Conservation (phyloP, 2,888 invertebrate genomes). For the Aproaerema taeniolella region DNA sequence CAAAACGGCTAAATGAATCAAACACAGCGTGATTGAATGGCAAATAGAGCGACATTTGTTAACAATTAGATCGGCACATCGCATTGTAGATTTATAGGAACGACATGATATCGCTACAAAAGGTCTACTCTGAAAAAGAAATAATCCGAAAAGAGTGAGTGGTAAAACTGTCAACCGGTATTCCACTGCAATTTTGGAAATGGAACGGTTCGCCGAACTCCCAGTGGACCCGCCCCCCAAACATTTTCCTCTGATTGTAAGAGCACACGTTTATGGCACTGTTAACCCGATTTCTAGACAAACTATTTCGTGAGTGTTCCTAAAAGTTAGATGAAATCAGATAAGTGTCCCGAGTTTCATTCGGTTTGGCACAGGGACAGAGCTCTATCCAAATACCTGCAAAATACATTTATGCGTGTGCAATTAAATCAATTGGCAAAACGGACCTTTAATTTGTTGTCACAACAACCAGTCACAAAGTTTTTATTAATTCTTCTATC, state of each 20-base stretch:
- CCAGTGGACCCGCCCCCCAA: conserved; percentile 27
- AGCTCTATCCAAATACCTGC: no score
- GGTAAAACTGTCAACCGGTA: conserved; percentile 31
- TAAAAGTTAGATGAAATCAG: neutral
- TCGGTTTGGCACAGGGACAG: no score
- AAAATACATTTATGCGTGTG: no score
- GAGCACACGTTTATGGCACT: conserved; percentile 42
- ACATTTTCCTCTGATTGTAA: conserved; percentile 49
- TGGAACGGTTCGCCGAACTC: conserved; percentile 37
- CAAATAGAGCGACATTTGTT: neutral
- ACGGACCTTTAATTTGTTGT: no score
- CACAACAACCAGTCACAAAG: no score
- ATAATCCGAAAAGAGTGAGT: no score
- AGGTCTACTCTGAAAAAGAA: no score
- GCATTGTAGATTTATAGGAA: neutral
- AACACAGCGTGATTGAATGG: neutral
- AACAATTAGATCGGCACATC: neutral
- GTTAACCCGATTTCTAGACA: conserved; percentile 46
- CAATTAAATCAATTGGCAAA: no score
- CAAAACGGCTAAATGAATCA: conserved; percentile 14
- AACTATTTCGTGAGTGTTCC: neutral
- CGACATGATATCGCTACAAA: neutral
- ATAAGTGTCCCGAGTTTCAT: neutral
- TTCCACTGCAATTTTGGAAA: conserved; percentile 57
- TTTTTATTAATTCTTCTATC: no score